Evolutionary conservation across 2,797 vertebrate genomes (phyloP).

Genomic region (Vultur gryphus): DNA sequence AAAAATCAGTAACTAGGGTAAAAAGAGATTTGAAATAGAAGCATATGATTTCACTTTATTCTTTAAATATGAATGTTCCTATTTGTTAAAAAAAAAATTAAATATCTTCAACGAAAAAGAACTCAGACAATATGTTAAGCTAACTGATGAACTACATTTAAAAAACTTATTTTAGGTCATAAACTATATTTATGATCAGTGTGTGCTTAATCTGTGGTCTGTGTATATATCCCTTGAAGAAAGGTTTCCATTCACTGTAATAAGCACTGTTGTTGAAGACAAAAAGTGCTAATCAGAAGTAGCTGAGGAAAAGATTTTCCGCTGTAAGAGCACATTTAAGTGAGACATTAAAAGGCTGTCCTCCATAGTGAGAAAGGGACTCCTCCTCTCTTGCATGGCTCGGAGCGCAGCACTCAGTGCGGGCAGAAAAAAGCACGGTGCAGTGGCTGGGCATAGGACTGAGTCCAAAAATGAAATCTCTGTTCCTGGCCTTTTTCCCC

Average conservation of each 20-base stretch:
- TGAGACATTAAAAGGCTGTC: neutral
- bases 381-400: neutral
- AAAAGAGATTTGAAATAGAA: neutral
- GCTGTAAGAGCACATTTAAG: neutral
- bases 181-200: neutral
- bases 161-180: neutral
- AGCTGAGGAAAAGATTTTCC: neutral
- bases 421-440: rapidly evolving
- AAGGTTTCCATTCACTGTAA: neutral
- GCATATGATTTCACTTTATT: neutral
- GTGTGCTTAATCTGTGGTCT: neutral
- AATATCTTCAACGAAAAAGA: neutral
- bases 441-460: neutral
- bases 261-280: neutral
- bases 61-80: neutral
- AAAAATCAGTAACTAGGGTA: neutral
- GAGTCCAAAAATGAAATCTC: neutral
- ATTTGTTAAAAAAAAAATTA: neutral
- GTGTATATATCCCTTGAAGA: neutral
- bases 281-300: neutral
- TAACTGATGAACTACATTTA: neutral
- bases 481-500: neutral
- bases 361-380: rapidly evolving
- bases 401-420: rapidly evolving
- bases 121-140: neutral